Base-by-base conservation (phyloP, 2,888 invertebrate genomes). In the Drosophila kambysellisi region DNA sequence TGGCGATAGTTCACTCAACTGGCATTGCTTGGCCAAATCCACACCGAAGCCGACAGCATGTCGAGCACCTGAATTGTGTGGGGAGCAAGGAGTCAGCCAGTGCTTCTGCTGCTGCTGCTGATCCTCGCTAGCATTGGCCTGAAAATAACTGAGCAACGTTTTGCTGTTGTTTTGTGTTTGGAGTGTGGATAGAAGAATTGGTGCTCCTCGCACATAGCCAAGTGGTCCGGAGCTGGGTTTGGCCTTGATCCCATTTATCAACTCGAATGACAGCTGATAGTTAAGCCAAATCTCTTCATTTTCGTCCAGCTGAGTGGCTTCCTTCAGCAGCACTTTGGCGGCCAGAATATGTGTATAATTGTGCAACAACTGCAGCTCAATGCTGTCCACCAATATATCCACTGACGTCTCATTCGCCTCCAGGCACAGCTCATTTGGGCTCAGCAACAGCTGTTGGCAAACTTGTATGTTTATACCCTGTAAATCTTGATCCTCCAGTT, bases 181-280 rank as follows among this genome's bases (percentile, higher is more conserved):
- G 32, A 86, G 82, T 8, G 76, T 81, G 0, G 88, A 82, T 12
- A 90, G 43, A 17, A 93, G 89, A 3, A 93, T 5, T 0, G 93
- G 92, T 0, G 83, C 78, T 0, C 91, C 91, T 6, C 39, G 56
- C 7, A 79, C 58, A 70, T 93, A 93, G 2, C 93, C 93, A 25
- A 92, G 77, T 35, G 92, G 83, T 3, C 93, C 93, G 4, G 91
- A 91, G 29, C 70, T 74, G 39, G 83, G 73, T 30, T 69, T 78
- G 15, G 9, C 0, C 9, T 17, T 7, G n/a, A 15, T 32, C 15
- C 54, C 61, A 7, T 64, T 54, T 0, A 12, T 6, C 2, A 75
- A 11, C 7, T 84, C 57, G 70, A 89, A 93, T 17, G 66, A 58
- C 0, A 92, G 73, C 46, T 83, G 79, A 62, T 83, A 91, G 20